These are phyloP conservation scores for Sphenopsis melanotis DNA, from an alignment of 2,797 vertebrate genomes.

Conservation along the genomic window DNA sequence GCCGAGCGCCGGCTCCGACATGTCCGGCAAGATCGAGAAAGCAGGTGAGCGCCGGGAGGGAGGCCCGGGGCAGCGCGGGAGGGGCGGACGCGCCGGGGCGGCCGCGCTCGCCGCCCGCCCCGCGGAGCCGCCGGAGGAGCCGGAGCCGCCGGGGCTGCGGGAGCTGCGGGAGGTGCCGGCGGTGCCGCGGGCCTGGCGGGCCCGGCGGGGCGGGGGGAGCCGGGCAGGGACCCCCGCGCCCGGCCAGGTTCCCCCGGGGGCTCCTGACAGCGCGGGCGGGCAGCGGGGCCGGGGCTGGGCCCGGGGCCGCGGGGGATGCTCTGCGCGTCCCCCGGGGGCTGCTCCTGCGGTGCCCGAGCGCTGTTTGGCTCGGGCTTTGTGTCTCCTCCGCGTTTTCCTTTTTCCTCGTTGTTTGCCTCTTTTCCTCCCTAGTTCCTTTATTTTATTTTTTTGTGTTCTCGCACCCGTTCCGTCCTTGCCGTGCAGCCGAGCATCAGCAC, in stretches of 20 bases:
- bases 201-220: not conserved
- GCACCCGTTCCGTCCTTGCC: not conserved
- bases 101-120: not conserved
- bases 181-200: not conserved
- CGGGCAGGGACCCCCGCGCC: not conserved
- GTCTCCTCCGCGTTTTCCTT: not conserved
- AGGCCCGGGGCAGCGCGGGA: not conserved
- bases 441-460: not conserved
- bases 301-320: not conserved
- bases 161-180: not conserved
- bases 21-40: constrained; percentile 79
- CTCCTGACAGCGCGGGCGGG: not conserved
- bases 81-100: not conserved
- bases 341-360: not conserved
- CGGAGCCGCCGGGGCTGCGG: not conserved
- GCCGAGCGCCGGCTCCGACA: constrained; percentile 66
- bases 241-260: not conserved
- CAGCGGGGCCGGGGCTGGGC: not conserved
- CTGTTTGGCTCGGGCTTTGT: not conserved
- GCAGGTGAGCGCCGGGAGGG: constrained; percentile 64
- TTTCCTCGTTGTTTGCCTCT: not conserved
- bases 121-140: not conserved
- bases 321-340: not conserved
- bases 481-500: not conserved
- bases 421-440: not conserved